These are phyloP conservation scores for Dicranocentrus wangi DNA, from an alignment of 2,888 invertebrate genomes.

Conservation along the genomic window DNA sequence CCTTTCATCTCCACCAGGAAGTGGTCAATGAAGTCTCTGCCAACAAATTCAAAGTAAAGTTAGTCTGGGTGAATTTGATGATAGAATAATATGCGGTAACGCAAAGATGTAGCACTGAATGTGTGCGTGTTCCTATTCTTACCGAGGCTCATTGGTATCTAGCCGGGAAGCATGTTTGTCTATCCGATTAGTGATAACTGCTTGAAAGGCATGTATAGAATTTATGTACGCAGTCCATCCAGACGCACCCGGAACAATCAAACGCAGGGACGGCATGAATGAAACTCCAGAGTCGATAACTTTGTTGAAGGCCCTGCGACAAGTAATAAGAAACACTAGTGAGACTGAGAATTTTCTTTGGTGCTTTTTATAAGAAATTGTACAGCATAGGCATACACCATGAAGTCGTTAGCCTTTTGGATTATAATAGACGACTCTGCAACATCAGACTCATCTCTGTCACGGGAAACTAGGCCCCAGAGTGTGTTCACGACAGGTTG, in stretches of 20 bases:
- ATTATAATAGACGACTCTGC: neutral
- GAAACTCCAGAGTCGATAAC: neutral
- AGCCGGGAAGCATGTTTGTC: too few species aligned
- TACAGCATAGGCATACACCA: neutral
- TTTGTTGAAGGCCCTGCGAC: neutral
- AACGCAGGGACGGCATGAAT: neutral
- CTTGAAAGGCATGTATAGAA: too few species aligned
- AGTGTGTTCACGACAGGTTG: neutral
- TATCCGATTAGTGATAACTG: too few species aligned
- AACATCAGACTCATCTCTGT: neutral
- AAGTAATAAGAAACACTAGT: neutral
- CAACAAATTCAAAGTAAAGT: neutral
- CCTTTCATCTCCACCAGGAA: constrained; percentile 54
- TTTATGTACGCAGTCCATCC: constrained; percentile 30
- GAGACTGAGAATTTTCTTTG: neutral
- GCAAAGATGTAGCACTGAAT: too few species aligned
- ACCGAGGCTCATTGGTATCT: too few species aligned
- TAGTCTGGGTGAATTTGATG: too few species aligned
- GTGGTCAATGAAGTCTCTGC: constrained; percentile 51
- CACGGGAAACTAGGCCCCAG: neutral
- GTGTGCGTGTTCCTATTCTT: too few species aligned
- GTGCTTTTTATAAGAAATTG: neutral
- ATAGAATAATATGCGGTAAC: too few species aligned
- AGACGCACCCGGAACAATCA: constrained; percentile 12
- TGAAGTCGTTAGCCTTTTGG: neutral